These are phyloP conservation scores for Brachionus calyciflorus DNA, from an alignment of 1,140 invertebrate genomes.

Conservation along the genomic window DNA sequence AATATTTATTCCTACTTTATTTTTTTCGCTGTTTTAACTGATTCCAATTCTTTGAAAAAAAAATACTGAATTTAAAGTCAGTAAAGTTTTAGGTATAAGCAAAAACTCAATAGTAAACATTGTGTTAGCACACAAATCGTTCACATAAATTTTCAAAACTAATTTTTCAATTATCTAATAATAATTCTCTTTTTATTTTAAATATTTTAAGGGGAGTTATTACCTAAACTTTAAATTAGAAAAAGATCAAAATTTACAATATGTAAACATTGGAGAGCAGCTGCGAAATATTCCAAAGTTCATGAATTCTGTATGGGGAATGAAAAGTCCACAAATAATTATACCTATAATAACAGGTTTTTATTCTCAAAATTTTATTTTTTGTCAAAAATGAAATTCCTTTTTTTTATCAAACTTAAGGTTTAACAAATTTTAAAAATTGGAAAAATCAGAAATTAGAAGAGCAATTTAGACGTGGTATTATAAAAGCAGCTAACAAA, in stretches of 20 bases:
- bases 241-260: not conserved
- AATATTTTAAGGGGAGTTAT: not conserved
- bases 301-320: conserved; percentile 16
- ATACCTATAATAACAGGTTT: conserved; percentile 42
- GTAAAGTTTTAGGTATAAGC: too few species aligned
- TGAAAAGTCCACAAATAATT: conserved; percentile 42
- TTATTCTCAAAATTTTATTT: not conserved
- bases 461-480: conserved; percentile 24
- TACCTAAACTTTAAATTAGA: conserved; percentile 42
- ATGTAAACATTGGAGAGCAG: not conserved
- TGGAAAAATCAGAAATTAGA: conserved; percentile 44
- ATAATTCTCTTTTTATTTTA: too few species aligned
- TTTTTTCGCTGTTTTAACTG: too few species aligned
- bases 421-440: conserved; percentile 42
- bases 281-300: conserved; percentile 39
- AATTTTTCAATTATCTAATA: too few species aligned
- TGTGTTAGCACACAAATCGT: not conserved
- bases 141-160: not conserved
- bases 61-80: too few species aligned
- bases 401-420: not conserved
- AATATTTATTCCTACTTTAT: too few species aligned
- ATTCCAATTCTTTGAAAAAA: too few species aligned
- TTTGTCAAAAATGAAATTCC: not conserved
- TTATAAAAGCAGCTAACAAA: conserved; percentile 45
- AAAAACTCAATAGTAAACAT: too few species aligned